phyloP scores from a whole-genome alignment of 1,140 invertebrate genomes.

The Zaprionus gabonicus region DNA sequence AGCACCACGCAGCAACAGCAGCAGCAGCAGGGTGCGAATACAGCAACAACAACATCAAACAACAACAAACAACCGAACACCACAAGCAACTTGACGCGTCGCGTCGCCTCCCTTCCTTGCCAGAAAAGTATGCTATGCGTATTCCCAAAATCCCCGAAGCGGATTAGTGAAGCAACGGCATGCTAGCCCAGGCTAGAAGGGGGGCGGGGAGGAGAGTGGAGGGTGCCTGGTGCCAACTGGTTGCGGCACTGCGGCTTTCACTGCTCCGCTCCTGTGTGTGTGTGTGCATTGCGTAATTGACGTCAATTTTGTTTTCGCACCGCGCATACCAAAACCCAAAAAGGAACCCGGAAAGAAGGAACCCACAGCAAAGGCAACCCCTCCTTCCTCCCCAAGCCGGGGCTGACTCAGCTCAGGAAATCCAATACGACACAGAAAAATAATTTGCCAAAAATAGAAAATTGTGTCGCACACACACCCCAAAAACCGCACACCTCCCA shows the following conservation, averaged over 20 bases:
- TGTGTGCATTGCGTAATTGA: constrained; percentile 83
- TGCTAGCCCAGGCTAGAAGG: constrained; percentile 9
- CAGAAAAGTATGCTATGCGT: constrained; percentile 74
- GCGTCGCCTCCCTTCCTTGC: constrained; percentile 5
- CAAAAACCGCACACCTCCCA: constrained; percentile 41
- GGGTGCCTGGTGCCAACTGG: constrained; percentile 52
- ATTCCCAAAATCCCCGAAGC: constrained; percentile 84
- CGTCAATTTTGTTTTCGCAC: constrained; percentile 84
- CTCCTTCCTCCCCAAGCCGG: background rate
- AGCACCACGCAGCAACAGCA: constrained; percentile 57
- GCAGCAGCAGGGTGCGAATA: constrained; percentile 57
- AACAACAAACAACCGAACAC: background rate
- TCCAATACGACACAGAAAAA: constrained; percentile 75
- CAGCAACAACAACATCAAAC: constrained; percentile 23
- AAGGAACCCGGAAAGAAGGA: background rate
- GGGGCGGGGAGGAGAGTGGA: background rate
- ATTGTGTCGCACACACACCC: constrained; percentile 57
- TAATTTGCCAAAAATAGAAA: constrained; percentile 83
- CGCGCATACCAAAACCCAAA: constrained; percentile 73
- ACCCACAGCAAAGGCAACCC: constrained; percentile 16
- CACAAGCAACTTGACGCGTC: constrained; percentile 55
- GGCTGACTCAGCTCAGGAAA: constrained; percentile 54
- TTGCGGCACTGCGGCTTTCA: constrained; percentile 5
- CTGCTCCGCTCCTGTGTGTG: background rate
- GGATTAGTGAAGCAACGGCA: constrained; percentile 63